Evolutionary conservation across 1,140 invertebrate genomes (phyloP).

Genomic region (Cephus cinctus): DNA sequence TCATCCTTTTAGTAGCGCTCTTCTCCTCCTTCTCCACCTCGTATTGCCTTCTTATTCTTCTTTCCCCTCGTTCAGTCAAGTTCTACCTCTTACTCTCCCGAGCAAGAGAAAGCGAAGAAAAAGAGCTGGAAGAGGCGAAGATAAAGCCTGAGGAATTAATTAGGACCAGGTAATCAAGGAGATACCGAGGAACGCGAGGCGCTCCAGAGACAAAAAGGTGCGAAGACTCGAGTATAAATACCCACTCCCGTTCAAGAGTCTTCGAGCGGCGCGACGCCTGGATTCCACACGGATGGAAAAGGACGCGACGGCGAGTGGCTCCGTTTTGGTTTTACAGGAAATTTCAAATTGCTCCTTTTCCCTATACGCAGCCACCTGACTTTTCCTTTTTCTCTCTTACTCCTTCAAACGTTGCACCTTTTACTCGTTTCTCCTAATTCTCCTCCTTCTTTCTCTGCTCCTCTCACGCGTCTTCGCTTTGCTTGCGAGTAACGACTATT

Average conservation of each 20-base stretch:
- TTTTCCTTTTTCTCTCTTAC: too few relatives aligned
- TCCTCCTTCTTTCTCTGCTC: too few relatives aligned
- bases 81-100: too few relatives aligned
- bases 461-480: neutral
- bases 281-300: conserved; percentile 30
- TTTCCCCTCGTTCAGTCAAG: too few relatives aligned
- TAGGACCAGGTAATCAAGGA: conserved; percentile 51
- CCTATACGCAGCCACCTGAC: conserved; percentile 16
- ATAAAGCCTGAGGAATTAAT: conserved; percentile 54
- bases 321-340: conserved; percentile 21
- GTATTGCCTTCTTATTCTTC: too few relatives aligned
- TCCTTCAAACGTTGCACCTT: too few relatives aligned
- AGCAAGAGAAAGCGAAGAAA: too few relatives aligned
- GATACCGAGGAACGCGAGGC: conserved; percentile 41
- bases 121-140: conserved; percentile 47
- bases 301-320: conserved; percentile 16
- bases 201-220: conserved; percentile 43
- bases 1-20: too few relatives aligned
- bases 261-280: conserved; percentile 43
- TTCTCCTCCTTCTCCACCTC: too few relatives aligned
- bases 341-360: conserved; percentile 41
- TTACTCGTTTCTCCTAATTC: too few relatives aligned
- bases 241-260: conserved; percentile 47
- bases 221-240: conserved; percentile 49
- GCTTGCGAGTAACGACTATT: conserved; percentile 54